phyloP scores from a whole-genome alignment of 23 tunicate genomes.

The Aplidium turbinatum region DNA sequence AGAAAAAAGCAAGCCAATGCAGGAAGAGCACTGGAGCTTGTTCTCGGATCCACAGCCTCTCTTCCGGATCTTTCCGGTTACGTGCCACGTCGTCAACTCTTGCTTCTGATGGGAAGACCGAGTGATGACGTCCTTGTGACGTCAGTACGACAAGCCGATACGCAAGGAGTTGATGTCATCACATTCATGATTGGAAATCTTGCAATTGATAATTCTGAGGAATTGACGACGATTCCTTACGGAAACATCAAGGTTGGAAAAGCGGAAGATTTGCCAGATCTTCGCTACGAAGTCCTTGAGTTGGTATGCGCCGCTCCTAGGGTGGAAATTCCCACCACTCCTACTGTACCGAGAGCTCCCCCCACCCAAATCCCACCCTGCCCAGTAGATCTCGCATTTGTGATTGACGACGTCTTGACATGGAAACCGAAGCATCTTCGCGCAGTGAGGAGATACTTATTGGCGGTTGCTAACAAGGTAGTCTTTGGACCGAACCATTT shows the following conservation, averaged over 20 bases:
- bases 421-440: neutral
- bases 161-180: conserved; percentile 26
- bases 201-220: conserved; percentile 1
- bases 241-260: conserved; percentile 32
- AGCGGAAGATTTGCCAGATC: conserved; percentile 9
- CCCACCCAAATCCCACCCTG: conserved; percentile 45
- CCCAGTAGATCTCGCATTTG: conserved; percentile 43
- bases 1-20: conserved; percentile 36
- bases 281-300: conserved; percentile 54
- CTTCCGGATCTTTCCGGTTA: neutral
- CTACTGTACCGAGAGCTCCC: conserved; percentile 1
- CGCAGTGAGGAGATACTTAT: conserved; percentile 11
- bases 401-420: conserved; percentile 50
- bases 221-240: conserved; percentile 41
- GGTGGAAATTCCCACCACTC: conserved; percentile 5
- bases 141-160: conserved; percentile 24
- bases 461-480: neutral
- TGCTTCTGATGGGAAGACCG: conserved; percentile 35
- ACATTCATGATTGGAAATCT: conserved; percentile 46
- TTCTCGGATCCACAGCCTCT: conserved; percentile 1
- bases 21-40: conserved; percentile 44
- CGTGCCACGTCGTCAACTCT: conserved; percentile 1
- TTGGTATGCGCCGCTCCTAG: conserved; percentile 45
- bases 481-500: conserved; percentile 23
- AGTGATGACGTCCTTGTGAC: conserved; percentile 42